phyloP scores from a whole-genome alignment of 2,113 vertebrate species.

The Callipepla californica region DNA sequence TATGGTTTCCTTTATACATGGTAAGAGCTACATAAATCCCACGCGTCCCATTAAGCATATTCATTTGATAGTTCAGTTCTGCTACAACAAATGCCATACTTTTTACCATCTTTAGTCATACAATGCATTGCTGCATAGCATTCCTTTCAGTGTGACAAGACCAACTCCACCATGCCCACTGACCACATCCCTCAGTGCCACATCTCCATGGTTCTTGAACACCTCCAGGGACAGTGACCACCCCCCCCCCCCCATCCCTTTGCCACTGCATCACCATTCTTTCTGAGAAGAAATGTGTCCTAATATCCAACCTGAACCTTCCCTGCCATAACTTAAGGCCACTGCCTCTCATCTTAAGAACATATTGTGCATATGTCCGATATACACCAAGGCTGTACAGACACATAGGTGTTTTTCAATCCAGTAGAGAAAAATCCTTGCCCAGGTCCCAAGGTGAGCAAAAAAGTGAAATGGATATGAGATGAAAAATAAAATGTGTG shows the following conservation, averaged over 20 bases:
- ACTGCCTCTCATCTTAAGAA: no score
- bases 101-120: background rate
- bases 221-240: no score
- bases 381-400: background rate
- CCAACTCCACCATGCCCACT: no score
- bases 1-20: background rate
- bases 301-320: no score
- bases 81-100: background rate
- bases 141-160: background rate
- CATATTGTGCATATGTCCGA: background rate
- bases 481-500: background rate
- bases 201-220: no score
- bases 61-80: background rate
- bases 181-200: no score
- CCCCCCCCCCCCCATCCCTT: no score
- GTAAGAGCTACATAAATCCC: background rate
- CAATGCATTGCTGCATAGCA: background rate
- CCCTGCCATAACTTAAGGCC: no score
- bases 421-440: background rate
- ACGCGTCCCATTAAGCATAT: background rate
- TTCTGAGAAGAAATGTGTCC: no score
- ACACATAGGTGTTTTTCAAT: background rate
- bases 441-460: background rate
- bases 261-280: no score
- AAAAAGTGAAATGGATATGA: background rate